A percentile compares a stretch with the other conserved stretches of the same genome.
phyloP scores from a whole-genome alignment of 2,888 invertebrate species.

The Lasioglossum lativentre region DNA sequence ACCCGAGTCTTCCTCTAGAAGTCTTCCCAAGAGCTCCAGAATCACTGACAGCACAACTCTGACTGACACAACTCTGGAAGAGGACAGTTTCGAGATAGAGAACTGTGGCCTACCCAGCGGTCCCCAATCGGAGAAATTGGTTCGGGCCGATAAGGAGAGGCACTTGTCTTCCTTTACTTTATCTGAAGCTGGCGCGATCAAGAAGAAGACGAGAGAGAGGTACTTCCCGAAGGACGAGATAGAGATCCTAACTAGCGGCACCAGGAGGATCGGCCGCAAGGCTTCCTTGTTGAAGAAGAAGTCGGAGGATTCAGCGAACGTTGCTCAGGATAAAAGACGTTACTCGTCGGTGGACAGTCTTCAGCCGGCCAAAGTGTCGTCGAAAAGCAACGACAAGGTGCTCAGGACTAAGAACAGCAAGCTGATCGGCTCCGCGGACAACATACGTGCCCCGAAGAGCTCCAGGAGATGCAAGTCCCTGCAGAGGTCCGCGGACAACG shows the following conservation, averaged over 20 bases:
- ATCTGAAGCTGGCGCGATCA: conserved; percentile 44
- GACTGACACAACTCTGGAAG: conserved; percentile 59
- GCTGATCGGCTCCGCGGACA: conserved; percentile 80
- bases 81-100: conserved; percentile 78
- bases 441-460: conserved; percentile 72
- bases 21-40: conserved; percentile 37
- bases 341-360: conserved; percentile 83
- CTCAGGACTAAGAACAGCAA: conserved; percentile 71
- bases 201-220: conserved; percentile 59
- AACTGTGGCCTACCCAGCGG: conserved; percentile 77
- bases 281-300: conserved; percentile 77
- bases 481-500: conserved; percentile 80
- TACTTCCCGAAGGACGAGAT: conserved; percentile 76
- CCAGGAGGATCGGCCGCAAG: conserved; percentile 75
- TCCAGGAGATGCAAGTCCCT: conserved; percentile 75
- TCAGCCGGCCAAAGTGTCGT: conserved; percentile 72
- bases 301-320: conserved; percentile 48
- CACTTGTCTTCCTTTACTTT: conserved; percentile 41
- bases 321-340: conserved; percentile 75
- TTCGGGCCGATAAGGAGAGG: conserved; percentile 8
- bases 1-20: conserved; percentile 31
- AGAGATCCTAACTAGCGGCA: conserved; percentile 66
- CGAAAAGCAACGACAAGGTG: conserved; percentile 71
- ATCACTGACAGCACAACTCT: conserved; percentile 59
- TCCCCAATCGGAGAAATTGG: conserved; percentile 29